A percentile compares a stretch with the other conserved stretches of the same genome.
Evolutionary conservation across 2,113 vertebrate genomes (phyloP).

Genomic region (Epinephelus moara): DNA sequence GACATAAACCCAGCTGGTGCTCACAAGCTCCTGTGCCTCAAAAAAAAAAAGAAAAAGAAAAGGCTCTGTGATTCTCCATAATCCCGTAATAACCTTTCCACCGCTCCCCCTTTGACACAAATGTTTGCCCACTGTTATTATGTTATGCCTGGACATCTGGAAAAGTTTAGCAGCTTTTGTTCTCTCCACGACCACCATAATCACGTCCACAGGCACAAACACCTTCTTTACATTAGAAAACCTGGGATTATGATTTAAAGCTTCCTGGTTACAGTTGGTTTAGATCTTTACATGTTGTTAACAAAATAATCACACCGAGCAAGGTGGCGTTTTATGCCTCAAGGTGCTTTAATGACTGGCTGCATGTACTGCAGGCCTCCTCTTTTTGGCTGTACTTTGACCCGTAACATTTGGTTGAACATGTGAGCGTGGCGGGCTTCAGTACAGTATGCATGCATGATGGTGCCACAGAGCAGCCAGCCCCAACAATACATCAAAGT

Average conservation of each 20-base stretch:
- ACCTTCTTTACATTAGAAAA: slow-evolving; percentile 75
- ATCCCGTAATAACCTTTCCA: slow-evolving; percentile 73
- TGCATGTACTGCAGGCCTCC: slow-evolving; percentile 32
- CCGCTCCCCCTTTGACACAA: slow-evolving; percentile 51
- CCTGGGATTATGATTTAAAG: slow-evolving; percentile 75
- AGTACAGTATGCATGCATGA: slow-evolving; percentile 49
- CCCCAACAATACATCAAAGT: slow-evolving; percentile 81
- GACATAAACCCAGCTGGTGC: slow-evolving; percentile 62
- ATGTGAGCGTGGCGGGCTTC: slow-evolving; percentile 27
- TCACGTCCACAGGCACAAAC: slow-evolving; percentile 72
- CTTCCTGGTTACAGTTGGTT: slow-evolving; percentile 73
- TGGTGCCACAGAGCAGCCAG: slow-evolving; percentile 59
- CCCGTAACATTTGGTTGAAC: slow-evolving; percentile 57
- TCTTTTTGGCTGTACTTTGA: slow-evolving; percentile 53
- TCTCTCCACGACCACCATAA: slow-evolving; percentile 69
- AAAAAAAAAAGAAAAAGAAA: slow-evolving; percentile 25
- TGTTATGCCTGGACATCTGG: slow-evolving; percentile 83
- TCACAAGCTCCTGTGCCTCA: slow-evolving; percentile 46
- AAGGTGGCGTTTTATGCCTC: slow-evolving; percentile 31
- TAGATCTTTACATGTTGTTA: slow-evolving; percentile 65
- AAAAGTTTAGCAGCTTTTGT: slow-evolving; percentile 79
- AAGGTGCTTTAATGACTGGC: slow-evolving; percentile 62
- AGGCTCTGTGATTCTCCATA: slow-evolving; percentile 67
- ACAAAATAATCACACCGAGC: slow-evolving; percentile 62
- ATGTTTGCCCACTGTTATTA: slow-evolving; percentile 68